Base-by-base conservation (phyloP, 2,797 vertebrate species). In the Poecilia gillii region DNA sequence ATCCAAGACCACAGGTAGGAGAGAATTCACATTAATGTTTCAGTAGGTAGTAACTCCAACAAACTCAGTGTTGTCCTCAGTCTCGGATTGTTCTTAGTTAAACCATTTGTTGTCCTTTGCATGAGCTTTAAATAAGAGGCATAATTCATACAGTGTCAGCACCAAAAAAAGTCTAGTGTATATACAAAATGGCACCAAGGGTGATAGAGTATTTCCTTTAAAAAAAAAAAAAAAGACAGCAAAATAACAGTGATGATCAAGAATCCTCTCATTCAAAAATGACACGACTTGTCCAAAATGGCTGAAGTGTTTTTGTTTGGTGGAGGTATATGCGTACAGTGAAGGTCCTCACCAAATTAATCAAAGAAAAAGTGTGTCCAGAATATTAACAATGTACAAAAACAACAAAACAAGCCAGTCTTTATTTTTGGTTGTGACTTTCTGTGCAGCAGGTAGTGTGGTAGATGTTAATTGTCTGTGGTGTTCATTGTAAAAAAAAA, bases 131-230 rank as follows among this genome's bases (percentile, higher is more conserved):
- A 73, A 31, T 9, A n/a, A 33, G 81, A 84, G 68, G 57, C 64
- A 72, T 70, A 62, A 7, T 43, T 74, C 16, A 31, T 36, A 72
- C 59, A 55, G 57, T 73, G 74, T 83, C 39, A 92, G 90, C 89
- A 88, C 85, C 81, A 0, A 46, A 76, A 39, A 73, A 68, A 55
- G 75, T 82, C 33, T 84, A 53, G 3, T 53, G 51, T 53, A 80
- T 85, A 4, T 84, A 85, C 72, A 87, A 72, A 80, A 84, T 80
- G 78, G 74, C 57, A 76, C 84, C 70, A 76, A 36, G n/a, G 51
- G 45, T 64, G 20, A 39, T 25, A 68, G 16, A 6, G 64, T 79
- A 45, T 74, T 81, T 39, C 59, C 23, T 72, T 45, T 45, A 41
- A 68, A n/a, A 25, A 70, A 41, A 11, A 9, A 39, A 20, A 64